Conservation (phyloP, 2,888 invertebrate species). For the Drosophila hamatofila region DNA sequence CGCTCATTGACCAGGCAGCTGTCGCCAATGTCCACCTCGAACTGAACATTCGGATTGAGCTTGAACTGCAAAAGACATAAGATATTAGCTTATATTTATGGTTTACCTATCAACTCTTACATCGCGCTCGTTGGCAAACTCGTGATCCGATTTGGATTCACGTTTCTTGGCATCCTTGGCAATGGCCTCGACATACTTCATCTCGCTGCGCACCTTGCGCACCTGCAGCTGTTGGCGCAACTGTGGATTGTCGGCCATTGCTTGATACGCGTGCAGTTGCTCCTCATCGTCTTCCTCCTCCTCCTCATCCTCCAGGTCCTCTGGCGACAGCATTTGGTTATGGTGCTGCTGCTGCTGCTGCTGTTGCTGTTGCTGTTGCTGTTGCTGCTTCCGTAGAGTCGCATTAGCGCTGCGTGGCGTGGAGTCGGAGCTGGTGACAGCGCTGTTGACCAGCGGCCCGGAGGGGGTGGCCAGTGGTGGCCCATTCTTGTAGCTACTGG, state of each 20-base stretch:
- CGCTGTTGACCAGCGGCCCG: conserved; percentile 68
- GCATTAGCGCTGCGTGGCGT: conserved; percentile 65
- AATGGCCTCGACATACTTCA: conserved; percentile 77
- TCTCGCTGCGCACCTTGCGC: conserved; percentile 84
- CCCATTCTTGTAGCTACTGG: conserved; percentile 31
- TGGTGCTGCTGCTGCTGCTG: background rate
- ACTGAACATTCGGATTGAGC: conserved; percentile 68
- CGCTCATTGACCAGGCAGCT: conserved; percentile 44
- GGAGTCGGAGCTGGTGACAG: conserved; percentile 51
- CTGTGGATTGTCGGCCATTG: conserved; percentile 23
- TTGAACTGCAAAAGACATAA: conserved; percentile 50
- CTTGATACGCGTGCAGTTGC: background rate
- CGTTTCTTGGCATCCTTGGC: conserved; percentile 73
- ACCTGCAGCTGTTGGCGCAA: conserved; percentile 71
- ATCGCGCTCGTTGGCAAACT: conserved; percentile 78
- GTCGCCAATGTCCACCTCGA: conserved; percentile 81
- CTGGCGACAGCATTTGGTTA: background rate
- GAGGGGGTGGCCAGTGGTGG: conserved; percentile 37
- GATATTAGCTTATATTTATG: background rate
- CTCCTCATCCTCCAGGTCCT: background rate
- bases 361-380: conserved; percentile 11
- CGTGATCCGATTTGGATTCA: conserved; percentile 83
- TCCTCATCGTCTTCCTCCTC: background rate
- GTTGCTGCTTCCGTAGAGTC: conserved; percentile 59
- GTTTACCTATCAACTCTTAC: conserved; percentile 60